Conservation (phyloP, 1,140 invertebrate species). For the Copidosoma floridanum region DNA sequence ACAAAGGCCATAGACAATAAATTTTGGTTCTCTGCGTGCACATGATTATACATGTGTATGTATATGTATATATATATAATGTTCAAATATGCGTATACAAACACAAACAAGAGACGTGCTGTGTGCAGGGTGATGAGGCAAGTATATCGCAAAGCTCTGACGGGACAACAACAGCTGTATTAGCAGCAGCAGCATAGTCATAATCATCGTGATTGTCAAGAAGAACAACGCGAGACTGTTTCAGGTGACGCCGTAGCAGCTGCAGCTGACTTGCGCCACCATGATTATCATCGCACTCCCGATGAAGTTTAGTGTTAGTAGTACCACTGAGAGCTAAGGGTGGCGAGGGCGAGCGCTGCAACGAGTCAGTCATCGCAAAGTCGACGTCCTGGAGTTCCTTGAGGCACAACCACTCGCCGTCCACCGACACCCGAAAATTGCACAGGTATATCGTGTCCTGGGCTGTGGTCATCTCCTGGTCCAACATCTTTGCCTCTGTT, state of each 20-base stretch:
- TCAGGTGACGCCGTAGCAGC: too few species aligned
- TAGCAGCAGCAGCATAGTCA: too few species aligned
- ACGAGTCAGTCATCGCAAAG: constrained; percentile 68
- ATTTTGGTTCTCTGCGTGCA: neutral
- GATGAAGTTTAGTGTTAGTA: constrained; percentile 37
- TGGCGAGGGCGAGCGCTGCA: constrained; percentile 61
- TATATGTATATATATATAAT: neutral
- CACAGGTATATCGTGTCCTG: constrained; percentile 96
- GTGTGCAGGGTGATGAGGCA: constrained; percentile 49
- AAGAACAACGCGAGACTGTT: too few species aligned
- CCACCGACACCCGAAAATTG: constrained; percentile 94
- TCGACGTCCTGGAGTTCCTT: constrained; percentile 91
- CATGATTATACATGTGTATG: neutral
- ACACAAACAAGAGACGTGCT: constrained; percentile 56
- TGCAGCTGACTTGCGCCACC: too few species aligned
- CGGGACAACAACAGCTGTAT: too few species aligned
- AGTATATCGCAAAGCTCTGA: constrained; percentile 50
- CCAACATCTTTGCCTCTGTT: constrained; percentile 44
- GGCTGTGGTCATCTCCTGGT: constrained; percentile 75
- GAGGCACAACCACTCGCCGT: constrained; percentile 96
- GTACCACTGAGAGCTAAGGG: constrained; percentile 52
- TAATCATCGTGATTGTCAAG: too few species aligned
- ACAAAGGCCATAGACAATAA: too few species aligned
- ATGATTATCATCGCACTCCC: constrained; percentile 29
- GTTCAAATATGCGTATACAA: too few species aligned